Base-by-base conservation (phyloP, 2,113 vertebrate species). In the Microcebus griseorufus region DNA sequence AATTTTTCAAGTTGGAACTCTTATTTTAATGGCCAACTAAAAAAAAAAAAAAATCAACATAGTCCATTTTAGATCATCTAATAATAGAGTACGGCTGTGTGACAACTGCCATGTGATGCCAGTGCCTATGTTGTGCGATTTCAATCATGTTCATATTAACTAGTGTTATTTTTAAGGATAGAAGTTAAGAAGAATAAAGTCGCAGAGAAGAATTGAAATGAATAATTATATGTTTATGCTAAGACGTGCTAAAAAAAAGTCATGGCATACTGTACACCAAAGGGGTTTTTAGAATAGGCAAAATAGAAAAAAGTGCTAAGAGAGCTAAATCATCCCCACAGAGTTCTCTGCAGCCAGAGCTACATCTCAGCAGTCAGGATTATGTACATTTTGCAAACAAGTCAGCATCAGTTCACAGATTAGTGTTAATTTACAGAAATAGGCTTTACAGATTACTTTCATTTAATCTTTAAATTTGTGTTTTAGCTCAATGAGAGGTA, bases 361-460 rank as follows among this genome's bases (percentile, higher is more conserved):
- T 0, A 17, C 1, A 1, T 45, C 62, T 84, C 65, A 7, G 16
- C 60, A 0, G 2, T 51, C 11, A 5, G 51, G 5, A 1, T 42
- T 3, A 3, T 0, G 29, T 2, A 11, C 23, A 1, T 0, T 6
- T 18, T 55, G 13, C 1, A 0, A 32, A 17, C 13, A n/a, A 76
- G 8, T 53, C 23, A 11, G 7, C 72, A 23, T 88, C 9, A 58
- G 79, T 32, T n/a, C 8, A 69, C 23, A 69, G 37, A 64, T 11
- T 10, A 22, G 34, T 20, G 42, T 14, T 32, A 6, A 58, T 20
- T 78, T 58, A 29, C n/a, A 55, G 42, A 96, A 79, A 83, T 7
- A 62, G 62, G 5, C 67, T 89, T 67, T 88, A 60, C 10, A 78
- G 76, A 64, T 89, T 25, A 90, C 37, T 60, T 67, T 75, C 27